Evolutionary conservation across 2,797 vertebrate genomes (phyloP), one percentile per base, ranked within the genome.

Genomic region (Chaunax sp.): DNA sequence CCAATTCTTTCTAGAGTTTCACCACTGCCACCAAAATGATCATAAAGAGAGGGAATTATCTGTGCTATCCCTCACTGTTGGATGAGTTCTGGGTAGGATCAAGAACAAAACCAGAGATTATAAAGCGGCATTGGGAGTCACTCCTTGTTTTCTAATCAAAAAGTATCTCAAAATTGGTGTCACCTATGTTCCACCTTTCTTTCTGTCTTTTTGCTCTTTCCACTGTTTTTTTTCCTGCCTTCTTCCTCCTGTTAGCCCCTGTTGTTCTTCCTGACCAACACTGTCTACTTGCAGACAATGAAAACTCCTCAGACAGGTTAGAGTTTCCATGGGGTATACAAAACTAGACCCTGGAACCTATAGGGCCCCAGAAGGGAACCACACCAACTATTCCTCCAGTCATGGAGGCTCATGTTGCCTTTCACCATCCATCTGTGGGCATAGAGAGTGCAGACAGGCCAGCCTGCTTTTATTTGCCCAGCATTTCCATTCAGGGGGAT

Each of bases 361-460:
- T 80, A 71, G 80, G 72, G 78, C 73, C 89, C 77, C 77, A 62
- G 43, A 71, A 74, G 86, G 84, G 77, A 87, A 90, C 65, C 55
- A 72, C 38, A 37, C 83, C 86, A 89, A 82, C 83, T 79, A 69
- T 83, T 85, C 51, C 72, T 66, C 54, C 75, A 70, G 81, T 78
- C 53, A 72, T 80, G 57, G 51, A 58, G 65, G 77, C 87, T 92
- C 82, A 83, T 80, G 78, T 92, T 93, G 85, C 90, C 80, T 92
- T 90, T 92, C 89, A 87, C 84, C 91, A 90, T 91, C 83, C 87
- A 85, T 92, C 88, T 93, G 89, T 66, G 81, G 87, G 85, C 78
- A 90, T 72, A 84, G 85, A 92, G 85, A 84, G 93, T 92, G 92
- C 83, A 93, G 91, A 93, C 91, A 93, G 91, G 77, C 89, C 69